phyloP scores from a whole-genome alignment of 2,113 vertebrate genomes.

The Triplophysa rosa region DNA sequence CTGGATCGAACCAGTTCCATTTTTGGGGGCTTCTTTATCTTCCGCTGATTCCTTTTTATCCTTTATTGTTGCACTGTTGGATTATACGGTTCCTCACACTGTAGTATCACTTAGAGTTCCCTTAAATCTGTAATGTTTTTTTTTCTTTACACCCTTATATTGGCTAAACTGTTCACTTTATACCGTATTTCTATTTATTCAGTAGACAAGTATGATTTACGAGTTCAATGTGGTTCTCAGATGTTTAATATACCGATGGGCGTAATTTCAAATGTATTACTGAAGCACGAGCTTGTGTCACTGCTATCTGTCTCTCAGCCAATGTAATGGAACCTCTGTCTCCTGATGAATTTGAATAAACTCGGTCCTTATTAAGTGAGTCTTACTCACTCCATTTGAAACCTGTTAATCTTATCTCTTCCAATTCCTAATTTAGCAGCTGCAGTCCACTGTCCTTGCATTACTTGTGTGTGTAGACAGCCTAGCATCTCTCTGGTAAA shows the following conservation, averaged over 20 bases:
- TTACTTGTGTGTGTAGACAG: slow-evolving; percentile 24
- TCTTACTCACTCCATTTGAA: slow-evolving; percentile 5
- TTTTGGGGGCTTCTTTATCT: slow-evolving; percentile 57
- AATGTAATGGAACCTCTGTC: slow-evolving; percentile 7
- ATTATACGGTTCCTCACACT: neutral
- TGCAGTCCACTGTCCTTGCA: slow-evolving; percentile 52
- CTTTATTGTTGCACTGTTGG: slow-evolving; percentile 30
- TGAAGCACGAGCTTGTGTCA: neutral
- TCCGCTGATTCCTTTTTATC: slow-evolving; percentile 36
- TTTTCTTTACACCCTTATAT: neutral
- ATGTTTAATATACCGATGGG: neutral
- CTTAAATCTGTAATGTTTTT: neutral
- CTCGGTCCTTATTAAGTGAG: slow-evolving; percentile 15
- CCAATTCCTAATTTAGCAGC: slow-evolving; percentile 44
- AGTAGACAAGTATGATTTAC: neutral
- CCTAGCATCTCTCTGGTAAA: slow-evolving; percentile 51
- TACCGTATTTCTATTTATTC: neutral
- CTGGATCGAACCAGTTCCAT: slow-evolving; percentile 73
- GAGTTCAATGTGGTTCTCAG: neutral
- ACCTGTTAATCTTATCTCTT: slow-evolving; percentile 7
- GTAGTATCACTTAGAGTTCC: neutral
- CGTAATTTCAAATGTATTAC: neutral
- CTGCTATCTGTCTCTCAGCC: neutral
- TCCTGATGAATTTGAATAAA: slow-evolving; percentile 29
- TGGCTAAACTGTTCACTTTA: neutral